Base-by-base conservation (phyloP, 2,888 invertebrate genomes). In the Leptinotarsa juncta region DNA sequence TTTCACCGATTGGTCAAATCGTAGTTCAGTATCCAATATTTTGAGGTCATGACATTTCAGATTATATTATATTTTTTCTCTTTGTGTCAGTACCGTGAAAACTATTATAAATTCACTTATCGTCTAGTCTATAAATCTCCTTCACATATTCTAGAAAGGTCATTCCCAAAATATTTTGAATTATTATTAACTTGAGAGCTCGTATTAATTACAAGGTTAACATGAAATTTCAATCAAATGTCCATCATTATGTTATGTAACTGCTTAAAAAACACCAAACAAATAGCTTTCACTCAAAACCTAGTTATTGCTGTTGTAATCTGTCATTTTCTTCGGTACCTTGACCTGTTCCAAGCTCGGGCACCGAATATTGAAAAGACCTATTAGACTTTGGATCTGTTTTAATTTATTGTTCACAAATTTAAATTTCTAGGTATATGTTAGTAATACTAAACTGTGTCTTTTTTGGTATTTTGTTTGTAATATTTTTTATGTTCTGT, bases 271-370 rank as follows among this genome's bases (percentile, higher is more conserved):
- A 60, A 55, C 48, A 65, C 50, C 51, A 23, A 48, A 68, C 53
- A 57, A 65, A 57, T 55, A 42, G 70, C 77, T 78, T 77, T 77
- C 76, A 76, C 74, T 71, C 32, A 65, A 65, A 62, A 42, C 71
- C 67, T 23, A 55, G 48, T 67, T 70, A 50, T 57, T 65, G 72
- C 76, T 77, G 73, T 79, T 79, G 79, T 78, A 79, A 78, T 78
- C 76, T 75, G 75, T 72, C 67, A 65, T 74, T 48, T 53, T 16
- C 15, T 15, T 57, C 7, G 50, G 51, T 32, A 16, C 51, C 48
- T 69, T 57, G 69, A 57, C 57, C 69, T 51, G 23, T 23, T 15
- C 51, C 51, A 51, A 67, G 50, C 51, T 23, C 57, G n/a, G 16
- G 15, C 12, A 57, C 57, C 48, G 2, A 16, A 69, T 20, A 69